Conservation (phyloP, 1,140 invertebrate species). For the Ips nitidus region DNA sequence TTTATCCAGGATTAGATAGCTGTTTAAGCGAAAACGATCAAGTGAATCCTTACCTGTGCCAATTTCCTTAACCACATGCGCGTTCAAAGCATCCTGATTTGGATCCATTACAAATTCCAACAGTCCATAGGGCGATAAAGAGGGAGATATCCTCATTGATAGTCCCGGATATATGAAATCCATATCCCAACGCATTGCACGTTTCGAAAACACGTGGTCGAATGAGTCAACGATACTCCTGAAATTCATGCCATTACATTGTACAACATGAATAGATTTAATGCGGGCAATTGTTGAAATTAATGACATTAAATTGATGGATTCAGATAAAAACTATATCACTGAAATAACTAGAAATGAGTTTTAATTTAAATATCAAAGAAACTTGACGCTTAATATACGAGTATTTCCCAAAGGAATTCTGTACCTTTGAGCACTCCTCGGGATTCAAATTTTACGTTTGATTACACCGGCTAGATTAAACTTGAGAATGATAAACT, state of each 20-base stretch:
- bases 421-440: conserved; percentile 8
- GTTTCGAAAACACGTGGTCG: conserved; percentile 65
- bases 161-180: conserved; percentile 69
- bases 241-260: conserved; percentile 21
- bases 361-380: conserved; percentile 14
- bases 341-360: too few species aligned
- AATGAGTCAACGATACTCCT: conserved; percentile 67
- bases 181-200: conserved; percentile 73
- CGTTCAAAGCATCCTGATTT: conserved; percentile 54
- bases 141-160: conserved; percentile 68
- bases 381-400: neutral
- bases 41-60: conserved; percentile 51
- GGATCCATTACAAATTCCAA: conserved; percentile 73
- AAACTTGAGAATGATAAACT: neutral
- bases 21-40: too few species aligned
- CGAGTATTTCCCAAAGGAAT: neutral
- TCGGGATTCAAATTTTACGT: conserved; percentile 3
- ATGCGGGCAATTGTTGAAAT: too few species aligned
- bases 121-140: conserved; percentile 59
- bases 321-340: too few species aligned
- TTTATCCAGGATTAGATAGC: too few species aligned
- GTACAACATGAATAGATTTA: too few species aligned
- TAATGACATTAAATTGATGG: too few species aligned
- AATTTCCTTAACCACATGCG: conserved; percentile 53
- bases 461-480: conserved; percentile 17